Percentiles rank a stretch among this genome's conserved stretches.
Conservation (phyloP, 2,113 vertebrate genomes). For the Microtus ochrogaster region DNA sequence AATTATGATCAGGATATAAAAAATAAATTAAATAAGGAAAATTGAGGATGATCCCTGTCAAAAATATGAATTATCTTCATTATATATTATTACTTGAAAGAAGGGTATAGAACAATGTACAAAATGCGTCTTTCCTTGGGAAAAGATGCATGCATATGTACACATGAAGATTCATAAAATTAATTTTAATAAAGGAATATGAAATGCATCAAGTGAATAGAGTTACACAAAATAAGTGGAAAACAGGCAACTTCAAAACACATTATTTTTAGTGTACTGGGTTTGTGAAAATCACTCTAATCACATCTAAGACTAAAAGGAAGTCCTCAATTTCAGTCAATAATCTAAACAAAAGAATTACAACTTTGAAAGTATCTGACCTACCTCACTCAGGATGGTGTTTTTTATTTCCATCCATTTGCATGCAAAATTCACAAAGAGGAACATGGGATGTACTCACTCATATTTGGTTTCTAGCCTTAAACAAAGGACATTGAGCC, state of each 20-base stretch:
- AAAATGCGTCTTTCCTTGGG: too few relatives aligned
- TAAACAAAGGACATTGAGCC: too few relatives aligned
- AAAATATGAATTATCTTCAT: neutral
- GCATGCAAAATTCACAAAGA: too few relatives aligned
- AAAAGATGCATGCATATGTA: neutral
- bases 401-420: too few relatives aligned
- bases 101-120: too few relatives aligned
- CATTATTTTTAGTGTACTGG: neutral
- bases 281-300: neutral
- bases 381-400: too few relatives aligned
- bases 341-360: neutral
- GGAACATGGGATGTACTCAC: too few relatives aligned
- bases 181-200: neutral
- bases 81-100: neutral
- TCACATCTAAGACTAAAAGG: neutral
- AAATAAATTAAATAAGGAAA: neutral
- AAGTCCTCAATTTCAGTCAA: neutral
- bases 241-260: neutral
- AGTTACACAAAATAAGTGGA: neutral
- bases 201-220: neutral
- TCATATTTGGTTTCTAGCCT: too few relatives aligned
- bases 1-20: neutral
- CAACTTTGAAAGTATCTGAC: neutral
- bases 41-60: neutral
- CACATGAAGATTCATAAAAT: neutral